These are phyloP conservation scores for Epinephelus fuscoguttatus DNA, from an alignment of 2,113 vertebrate genomes.

Conservation along the genomic window DNA sequence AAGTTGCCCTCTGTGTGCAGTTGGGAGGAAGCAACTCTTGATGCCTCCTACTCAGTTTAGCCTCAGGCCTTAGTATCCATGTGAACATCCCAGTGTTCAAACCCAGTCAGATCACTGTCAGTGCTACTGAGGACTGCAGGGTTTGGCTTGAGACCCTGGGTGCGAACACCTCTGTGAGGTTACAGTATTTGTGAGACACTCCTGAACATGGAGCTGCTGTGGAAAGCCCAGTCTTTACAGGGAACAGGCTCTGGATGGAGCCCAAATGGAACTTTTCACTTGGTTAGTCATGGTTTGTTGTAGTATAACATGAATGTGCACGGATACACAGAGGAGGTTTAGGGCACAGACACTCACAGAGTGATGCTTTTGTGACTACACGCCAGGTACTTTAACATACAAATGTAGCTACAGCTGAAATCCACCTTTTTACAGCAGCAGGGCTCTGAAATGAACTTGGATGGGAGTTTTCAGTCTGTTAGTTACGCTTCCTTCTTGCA, in stretches of 20 bases:
- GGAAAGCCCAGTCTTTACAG: neutral
- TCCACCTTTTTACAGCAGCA: slow-evolving; percentile 21
- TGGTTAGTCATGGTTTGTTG: slow-evolving; percentile 39
- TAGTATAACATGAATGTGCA: slow-evolving; percentile 30
- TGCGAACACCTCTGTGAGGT: slow-evolving; percentile 20
- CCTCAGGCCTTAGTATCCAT: slow-evolving; percentile 49
- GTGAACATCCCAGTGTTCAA: slow-evolving; percentile 47
- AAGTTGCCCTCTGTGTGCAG: slow-evolving; percentile 51
- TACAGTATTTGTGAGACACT: slow-evolving; percentile 24
- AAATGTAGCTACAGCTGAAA: slow-evolving; percentile 43
- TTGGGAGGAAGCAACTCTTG: slow-evolving; percentile 53
- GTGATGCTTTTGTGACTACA: slow-evolving; percentile 31
- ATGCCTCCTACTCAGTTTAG: slow-evolving; percentile 64
- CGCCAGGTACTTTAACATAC: slow-evolving; percentile 25
- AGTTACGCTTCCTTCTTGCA: slow-evolving; percentile 17
- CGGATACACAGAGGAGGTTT: slow-evolving; percentile 19
- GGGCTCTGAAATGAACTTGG: slow-evolving; percentile 34
- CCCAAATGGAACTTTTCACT: slow-evolving; percentile 54
- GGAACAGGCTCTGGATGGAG: slow-evolving; percentile 33
- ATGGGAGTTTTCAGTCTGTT: slow-evolving; percentile 25
- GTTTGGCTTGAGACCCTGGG: slow-evolving; percentile 36
- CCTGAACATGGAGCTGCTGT: slow-evolving; percentile 2
- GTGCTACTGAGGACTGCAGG: slow-evolving; percentile 15
- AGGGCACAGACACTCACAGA: slow-evolving; percentile 7
- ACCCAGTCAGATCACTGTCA: slow-evolving; percentile 34